phyloP scores from a whole-genome alignment of 1,140 invertebrate species.

The Conus betulinus region DNA sequence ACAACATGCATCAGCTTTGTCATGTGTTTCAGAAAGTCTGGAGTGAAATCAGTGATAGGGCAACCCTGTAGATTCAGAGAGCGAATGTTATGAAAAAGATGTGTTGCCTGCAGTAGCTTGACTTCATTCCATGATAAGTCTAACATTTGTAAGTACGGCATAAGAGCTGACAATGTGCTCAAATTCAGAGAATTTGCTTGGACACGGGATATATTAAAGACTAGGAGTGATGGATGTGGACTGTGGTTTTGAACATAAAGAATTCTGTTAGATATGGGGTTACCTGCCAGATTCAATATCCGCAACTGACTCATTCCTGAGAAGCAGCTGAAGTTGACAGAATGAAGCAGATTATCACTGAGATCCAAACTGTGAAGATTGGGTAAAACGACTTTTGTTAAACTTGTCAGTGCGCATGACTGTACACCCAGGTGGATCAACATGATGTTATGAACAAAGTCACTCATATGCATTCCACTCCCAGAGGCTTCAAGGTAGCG shows the following conservation, averaged over 20 bases:
- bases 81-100: neutral
- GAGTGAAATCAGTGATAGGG: neutral
- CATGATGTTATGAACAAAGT: slow-evolving; percentile 16
- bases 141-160: neutral
- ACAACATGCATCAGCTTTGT: neutral
- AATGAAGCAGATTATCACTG: slow-evolving; percentile 6
- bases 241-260: neutral
- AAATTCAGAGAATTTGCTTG: neutral
- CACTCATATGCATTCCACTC: neutral
- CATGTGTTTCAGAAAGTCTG: neutral
- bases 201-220: neutral
- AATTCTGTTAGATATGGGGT: neutral
- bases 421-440: slow-evolving; percentile 34
- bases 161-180: neutral
- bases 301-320: neutral
- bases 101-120: neutral
- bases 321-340: neutral
- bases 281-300: neutral
- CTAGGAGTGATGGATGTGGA: neutral
- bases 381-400: neutral
- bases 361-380: slow-evolving; percentile 37
- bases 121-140: neutral
- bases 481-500: slow-evolving; percentile 16
- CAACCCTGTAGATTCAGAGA: neutral
- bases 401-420: neutral